phyloP scores from a whole-genome alignment of 1,140 invertebrate genomes.

The Bombus polaris region DNA sequence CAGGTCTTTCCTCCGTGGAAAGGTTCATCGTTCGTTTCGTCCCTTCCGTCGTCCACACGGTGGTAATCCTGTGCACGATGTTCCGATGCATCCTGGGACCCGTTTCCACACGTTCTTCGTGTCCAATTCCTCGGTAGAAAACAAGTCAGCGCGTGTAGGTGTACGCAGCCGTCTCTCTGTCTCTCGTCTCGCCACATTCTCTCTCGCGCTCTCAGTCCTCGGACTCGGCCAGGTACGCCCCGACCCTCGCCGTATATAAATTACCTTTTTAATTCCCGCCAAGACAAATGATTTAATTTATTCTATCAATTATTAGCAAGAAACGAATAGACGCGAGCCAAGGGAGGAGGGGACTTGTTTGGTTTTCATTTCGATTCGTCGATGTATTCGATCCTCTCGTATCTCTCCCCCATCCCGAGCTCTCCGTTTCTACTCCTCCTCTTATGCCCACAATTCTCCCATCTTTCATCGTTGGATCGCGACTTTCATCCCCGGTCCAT shows the following conservation, averaged over 20 bases:
- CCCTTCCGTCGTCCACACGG: slow-evolving; percentile 49
- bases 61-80: slow-evolving; percentile 27
- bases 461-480: not conserved
- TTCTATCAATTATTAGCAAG: slow-evolving; percentile 77
- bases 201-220: slow-evolving; percentile 1
- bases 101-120: slow-evolving; percentile 50
- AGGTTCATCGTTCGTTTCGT: slow-evolving; percentile 35
- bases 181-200: slow-evolving; percentile 28
- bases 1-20: slow-evolving; percentile 22
- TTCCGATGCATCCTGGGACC: slow-evolving; percentile 51
- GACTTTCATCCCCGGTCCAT: not conserved
- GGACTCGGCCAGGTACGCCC: slow-evolving; percentile 63
- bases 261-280: slow-evolving; percentile 75
- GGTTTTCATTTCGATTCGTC: slow-evolving; percentile 72
- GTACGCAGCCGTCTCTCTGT: slow-evolving; percentile 36
- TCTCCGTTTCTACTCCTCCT: not conserved
- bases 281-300: slow-evolving; percentile 81
- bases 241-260: slow-evolving; percentile 72
- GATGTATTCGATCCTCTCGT: slow-evolving; percentile 55
- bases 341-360: slow-evolving; percentile 63
- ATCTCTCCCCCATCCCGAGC: not conserved
- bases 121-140: slow-evolving; percentile 58
- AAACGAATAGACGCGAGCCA: slow-evolving; percentile 37
- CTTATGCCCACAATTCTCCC: not conserved
- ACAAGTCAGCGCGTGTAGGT: slow-evolving; percentile 52